phyloP scores from a whole-genome alignment of 2,113 vertebrate genomes.

The Ailurus styani region DNA sequence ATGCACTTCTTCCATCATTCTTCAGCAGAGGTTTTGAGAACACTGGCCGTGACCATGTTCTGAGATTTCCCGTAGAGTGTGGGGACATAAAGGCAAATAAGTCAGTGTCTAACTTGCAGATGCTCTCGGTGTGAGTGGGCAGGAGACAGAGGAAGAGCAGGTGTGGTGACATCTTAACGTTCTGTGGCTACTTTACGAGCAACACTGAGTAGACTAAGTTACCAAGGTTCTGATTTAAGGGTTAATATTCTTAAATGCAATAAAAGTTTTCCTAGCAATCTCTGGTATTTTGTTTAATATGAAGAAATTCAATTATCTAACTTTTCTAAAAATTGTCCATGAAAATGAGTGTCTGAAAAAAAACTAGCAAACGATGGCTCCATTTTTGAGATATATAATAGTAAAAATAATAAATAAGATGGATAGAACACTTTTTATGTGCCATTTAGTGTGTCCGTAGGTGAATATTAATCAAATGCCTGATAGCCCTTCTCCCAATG shows the following conservation, averaged over 20 bases:
- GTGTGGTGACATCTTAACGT: rapidly evolving
- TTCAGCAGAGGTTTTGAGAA: neutral
- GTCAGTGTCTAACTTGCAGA: neutral
- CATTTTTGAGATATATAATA: neutral
- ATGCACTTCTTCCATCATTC: neutral
- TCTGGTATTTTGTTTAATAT: neutral
- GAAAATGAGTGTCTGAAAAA: neutral
- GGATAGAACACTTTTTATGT: neutral
- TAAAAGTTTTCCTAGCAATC: neutral
- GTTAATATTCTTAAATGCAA: neutral
- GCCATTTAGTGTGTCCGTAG: neutral
- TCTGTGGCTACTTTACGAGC: neutral
- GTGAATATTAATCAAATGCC: neutral
- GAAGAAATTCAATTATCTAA: neutral
- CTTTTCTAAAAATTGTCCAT: neutral
- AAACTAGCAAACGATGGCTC: neutral
- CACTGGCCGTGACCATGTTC: neutral
- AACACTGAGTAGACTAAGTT: neutral
- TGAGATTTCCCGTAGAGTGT: neutral
- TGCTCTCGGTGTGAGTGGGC: neutral
- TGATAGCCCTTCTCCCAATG: neutral
- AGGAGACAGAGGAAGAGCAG: neutral
- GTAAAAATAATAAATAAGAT: neutral
- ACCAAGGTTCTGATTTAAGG: neutral
- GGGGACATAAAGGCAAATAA: neutral